Evolutionary conservation across 2,888 invertebrate species (phyloP).

Genomic region (Erebia palarica): DNA sequence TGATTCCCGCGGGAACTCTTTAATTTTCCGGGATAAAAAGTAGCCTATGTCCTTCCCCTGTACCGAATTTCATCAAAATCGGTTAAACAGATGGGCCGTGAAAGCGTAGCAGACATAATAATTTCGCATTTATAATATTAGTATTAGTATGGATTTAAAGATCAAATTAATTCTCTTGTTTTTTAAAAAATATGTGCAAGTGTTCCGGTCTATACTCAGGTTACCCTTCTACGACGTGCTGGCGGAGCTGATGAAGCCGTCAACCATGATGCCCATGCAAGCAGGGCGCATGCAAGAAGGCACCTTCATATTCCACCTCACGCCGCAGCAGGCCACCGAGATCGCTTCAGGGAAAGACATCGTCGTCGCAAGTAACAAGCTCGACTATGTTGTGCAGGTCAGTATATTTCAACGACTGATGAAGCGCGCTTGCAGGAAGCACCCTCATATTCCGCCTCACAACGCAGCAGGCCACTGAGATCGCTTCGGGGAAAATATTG

Average conservation of each 20-base stretch:
- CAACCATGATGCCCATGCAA: slow-evolving; percentile 88
- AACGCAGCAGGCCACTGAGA: slow-evolving; percentile 96
- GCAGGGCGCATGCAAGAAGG: slow-evolving; percentile 92
- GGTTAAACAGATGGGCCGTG: no score
- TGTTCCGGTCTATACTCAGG: slow-evolving; percentile 56
- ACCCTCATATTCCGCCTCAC: slow-evolving; percentile 91
- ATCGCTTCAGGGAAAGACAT: slow-evolving; percentile 90
- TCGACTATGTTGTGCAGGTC: slow-evolving; percentile 86
- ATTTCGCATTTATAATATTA: no score
- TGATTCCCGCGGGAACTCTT: no score
- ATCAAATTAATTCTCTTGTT: no score
- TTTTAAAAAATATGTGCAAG: no score
- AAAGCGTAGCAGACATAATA: no score
- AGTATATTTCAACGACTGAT: slow-evolving; percentile 7
- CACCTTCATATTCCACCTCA: slow-evolving; percentile 93
- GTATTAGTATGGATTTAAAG: no score
- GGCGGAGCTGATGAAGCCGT: slow-evolving; percentile 94
- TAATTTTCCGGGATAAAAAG: no score
- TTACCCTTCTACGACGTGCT: slow-evolving; percentile 96
- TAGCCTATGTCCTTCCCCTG: no score
- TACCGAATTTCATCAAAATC: no score
- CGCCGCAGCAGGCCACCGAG: slow-evolving; percentile 95
- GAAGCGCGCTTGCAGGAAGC: slow-evolving; percentile 91
- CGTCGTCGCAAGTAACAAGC: slow-evolving; percentile 82
- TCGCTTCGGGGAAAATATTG: slow-evolving; percentile 89